Evolutionary conservation across 1,140 invertebrate species (phyloP).

Genomic region (Cryptotermes secundus): DNA sequence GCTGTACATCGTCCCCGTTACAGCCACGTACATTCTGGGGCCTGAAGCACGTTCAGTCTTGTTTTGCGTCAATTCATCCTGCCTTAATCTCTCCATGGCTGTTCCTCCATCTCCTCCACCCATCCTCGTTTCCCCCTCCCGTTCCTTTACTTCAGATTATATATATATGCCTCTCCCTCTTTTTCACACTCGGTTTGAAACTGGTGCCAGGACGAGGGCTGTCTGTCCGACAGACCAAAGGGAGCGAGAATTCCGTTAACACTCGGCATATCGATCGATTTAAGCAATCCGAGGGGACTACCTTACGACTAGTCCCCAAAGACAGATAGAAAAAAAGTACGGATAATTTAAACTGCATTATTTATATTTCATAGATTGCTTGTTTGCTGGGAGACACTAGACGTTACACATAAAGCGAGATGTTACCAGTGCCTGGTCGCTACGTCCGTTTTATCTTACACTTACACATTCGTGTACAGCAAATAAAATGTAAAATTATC

Average conservation of each 20-base stretch:
- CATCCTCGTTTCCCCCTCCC: not conserved
- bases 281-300: not conserved
- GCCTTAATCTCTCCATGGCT: not conserved
- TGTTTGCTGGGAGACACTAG: not conserved
- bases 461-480: too few species aligned
- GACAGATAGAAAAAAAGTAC: not conserved
- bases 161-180: not conserved
- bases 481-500: too few species aligned
- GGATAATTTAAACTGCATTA: not conserved
- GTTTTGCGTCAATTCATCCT: conserved; percentile 1
- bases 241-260: conserved; percentile 10
- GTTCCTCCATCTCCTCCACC: not conserved
- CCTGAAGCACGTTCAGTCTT: not conserved
- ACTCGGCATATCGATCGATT: conserved; percentile 1
- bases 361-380: not conserved
- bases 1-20: not conserved
- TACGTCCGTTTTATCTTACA: too few species aligned
- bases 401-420: too few species aligned
- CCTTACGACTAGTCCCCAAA: not conserved
- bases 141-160: not conserved
- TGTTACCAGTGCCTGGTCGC: too few species aligned
- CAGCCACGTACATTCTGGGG: not conserved
- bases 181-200: conserved; percentile 19
- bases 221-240: not conserved
- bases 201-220: not conserved